Evolutionary conservation across 2,797 vertebrate species (phyloP).

Genomic region (Artibeus jamaicensis): DNA sequence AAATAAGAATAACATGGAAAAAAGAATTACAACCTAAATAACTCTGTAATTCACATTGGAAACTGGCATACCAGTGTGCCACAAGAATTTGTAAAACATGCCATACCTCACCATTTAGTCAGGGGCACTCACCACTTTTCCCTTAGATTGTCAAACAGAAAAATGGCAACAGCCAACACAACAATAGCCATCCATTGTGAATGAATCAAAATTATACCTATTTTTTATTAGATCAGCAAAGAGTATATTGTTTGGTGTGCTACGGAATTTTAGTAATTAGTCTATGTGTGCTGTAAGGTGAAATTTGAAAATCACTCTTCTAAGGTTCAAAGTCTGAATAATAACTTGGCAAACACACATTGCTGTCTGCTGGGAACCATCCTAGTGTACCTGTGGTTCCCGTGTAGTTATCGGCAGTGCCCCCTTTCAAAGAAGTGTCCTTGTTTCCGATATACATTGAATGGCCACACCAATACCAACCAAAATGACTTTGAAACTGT

Average conservation of each 20-base stretch:
- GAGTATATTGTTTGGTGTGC: neutral
- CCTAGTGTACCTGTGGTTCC: neutral
- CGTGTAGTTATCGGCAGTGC: neutral
- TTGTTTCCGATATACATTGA: neutral
- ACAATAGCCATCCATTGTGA: neutral
- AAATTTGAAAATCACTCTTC: neutral
- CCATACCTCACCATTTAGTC: neutral
- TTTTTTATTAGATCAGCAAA: neutral
- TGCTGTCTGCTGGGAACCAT: neutral
- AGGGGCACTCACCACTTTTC: neutral
- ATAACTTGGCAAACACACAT: neutral
- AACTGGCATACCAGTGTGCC: neutral
- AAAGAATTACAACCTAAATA: neutral
- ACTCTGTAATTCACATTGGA: neutral
- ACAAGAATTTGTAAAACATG: neutral
- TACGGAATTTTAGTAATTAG: neutral
- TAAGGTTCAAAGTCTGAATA: neutral
- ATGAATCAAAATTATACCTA: neutral
- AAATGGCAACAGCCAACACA: neutral
- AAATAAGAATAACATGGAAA: neutral
- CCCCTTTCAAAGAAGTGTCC: neutral
- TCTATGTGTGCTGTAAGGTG: neutral
- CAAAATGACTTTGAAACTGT: neutral
- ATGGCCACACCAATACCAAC: neutral
- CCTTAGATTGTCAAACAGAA: neutral